Conservation (phyloP, 2,113 vertebrate species). For the Petaurus breviceps region DNA sequence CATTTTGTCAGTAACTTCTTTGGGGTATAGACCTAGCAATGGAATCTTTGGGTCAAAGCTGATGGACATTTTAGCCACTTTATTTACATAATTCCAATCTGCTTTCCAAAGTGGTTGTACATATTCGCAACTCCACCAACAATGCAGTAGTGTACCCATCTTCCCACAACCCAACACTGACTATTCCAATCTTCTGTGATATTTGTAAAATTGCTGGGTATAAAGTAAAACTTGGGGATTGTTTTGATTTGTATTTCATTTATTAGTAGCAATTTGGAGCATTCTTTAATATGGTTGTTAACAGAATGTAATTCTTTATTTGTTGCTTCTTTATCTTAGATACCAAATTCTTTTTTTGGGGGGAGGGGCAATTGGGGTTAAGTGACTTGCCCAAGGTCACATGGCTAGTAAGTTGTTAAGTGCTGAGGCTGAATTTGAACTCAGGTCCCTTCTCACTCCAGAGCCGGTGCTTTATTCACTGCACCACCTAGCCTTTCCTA, state of each 20-base stretch:
- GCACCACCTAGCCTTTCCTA: too few relatives aligned
- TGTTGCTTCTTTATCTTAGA: not conserved
- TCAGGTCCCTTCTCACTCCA: too few relatives aligned
- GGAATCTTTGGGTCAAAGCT: not conserved
- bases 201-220: not conserved
- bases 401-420: too few relatives aligned
- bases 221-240: not conserved
- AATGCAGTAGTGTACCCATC: not conserved
- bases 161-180: not conserved
- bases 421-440: too few relatives aligned
- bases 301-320: not conserved
- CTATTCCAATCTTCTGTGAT: not conserved
- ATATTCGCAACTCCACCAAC: not conserved
- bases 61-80: not conserved
- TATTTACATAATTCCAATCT: not conserved
- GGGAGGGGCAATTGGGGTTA: too few relatives aligned
- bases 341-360: not conserved
- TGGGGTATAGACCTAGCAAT: not conserved
- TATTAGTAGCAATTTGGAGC: not conserved
- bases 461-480: too few relatives aligned
- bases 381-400: too few relatives aligned
- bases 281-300: not conserved
- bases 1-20: not conserved
- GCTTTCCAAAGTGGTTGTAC: not conserved
- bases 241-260: not conserved